phyloP scores from a whole-genome alignment of 2,797 vertebrate species.

The Jordanella pulchra region DNA sequence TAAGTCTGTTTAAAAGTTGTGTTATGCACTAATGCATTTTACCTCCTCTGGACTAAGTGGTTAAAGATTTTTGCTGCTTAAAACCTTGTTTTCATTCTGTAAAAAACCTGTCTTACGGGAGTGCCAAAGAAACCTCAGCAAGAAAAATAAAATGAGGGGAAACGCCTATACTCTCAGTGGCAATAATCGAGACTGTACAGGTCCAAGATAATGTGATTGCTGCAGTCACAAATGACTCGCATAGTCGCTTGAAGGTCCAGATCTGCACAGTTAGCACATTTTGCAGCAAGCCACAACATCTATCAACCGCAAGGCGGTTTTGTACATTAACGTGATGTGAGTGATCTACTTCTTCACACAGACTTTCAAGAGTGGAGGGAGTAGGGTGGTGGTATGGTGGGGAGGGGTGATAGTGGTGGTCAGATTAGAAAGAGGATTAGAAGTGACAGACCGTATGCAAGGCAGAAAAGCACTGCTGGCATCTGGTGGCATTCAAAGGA shows the following conservation, averaged over 20 bases:
- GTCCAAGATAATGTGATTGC: slow-evolving; percentile 80
- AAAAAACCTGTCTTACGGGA: slow-evolving; percentile 61
- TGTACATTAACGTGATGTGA: slow-evolving; percentile 81
- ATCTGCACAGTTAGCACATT: slow-evolving; percentile 85
- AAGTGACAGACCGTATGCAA: slow-evolving; percentile 57
- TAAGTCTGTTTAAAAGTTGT: not conserved
- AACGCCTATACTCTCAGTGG: slow-evolving; percentile 53
- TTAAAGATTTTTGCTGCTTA: not conserved
- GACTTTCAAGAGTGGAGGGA: slow-evolving; percentile 53
- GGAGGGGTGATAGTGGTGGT: not conserved
- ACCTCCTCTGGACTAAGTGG: not conserved
- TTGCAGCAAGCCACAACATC: slow-evolving; percentile 80
- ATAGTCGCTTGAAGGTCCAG: slow-evolving; percentile 73
- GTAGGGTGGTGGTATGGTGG: not conserved
- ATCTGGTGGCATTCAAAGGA: slow-evolving; percentile 77
- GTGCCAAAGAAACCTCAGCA: slow-evolving; percentile 51
- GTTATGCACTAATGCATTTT: not conserved
- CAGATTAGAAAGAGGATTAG: slow-evolving; percentile 2
- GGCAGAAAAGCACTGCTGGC: slow-evolving; percentile 75
- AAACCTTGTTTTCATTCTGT: not conserved
- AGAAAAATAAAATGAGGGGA: slow-evolving; percentile 37
- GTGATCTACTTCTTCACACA: slow-evolving; percentile 80
- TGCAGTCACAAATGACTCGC: slow-evolving; percentile 79
- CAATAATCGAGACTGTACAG: slow-evolving; percentile 75
- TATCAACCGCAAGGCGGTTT: slow-evolving; percentile 77